phyloP scores from a whole-genome alignment of 2,113 vertebrate species.

The Mesocricetus auratus region DNA sequence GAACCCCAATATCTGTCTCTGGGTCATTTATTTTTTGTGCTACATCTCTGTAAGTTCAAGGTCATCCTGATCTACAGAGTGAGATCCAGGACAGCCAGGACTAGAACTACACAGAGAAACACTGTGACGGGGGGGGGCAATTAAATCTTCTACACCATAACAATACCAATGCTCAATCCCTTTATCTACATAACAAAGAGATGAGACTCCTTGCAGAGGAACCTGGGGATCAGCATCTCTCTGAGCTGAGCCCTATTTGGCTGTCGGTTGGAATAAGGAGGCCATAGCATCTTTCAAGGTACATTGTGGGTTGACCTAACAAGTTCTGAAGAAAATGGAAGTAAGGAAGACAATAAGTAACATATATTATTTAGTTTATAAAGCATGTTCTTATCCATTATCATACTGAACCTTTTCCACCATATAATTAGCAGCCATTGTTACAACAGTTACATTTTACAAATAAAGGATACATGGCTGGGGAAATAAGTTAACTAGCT shows the following conservation, averaged over 20 bases:
- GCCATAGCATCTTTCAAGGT: not conserved
- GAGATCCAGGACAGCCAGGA: no score
- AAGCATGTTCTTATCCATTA: not conserved
- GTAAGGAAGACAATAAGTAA: not conserved
- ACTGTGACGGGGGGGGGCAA: not conserved
- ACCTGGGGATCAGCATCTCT: not conserved
- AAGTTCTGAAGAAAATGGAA: not conserved
- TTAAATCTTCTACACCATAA: slow-evolving; percentile 61
- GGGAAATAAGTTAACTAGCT: not conserved
- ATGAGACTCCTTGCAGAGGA: slow-evolving; percentile 47
- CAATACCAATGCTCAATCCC: slow-evolving; percentile 66
- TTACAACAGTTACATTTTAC: not conserved
- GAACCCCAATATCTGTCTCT: no score
- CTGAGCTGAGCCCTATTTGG: not conserved
- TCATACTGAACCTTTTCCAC: not conserved
- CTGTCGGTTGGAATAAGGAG: not conserved
- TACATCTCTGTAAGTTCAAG: no score
- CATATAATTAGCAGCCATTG: not conserved
- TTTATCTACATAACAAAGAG: slow-evolving; percentile 69
- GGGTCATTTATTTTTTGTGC: no score
- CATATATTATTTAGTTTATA: not conserved
- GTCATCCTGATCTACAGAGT: no score
- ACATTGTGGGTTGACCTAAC: not conserved
- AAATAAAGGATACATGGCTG: not conserved
- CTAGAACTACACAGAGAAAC: no score